Evolutionary conservation across 2,888 invertebrate genomes (phyloP), one percentile per base, ranked within the genome.

Genomic region (Agrochola macilenta): DNA sequence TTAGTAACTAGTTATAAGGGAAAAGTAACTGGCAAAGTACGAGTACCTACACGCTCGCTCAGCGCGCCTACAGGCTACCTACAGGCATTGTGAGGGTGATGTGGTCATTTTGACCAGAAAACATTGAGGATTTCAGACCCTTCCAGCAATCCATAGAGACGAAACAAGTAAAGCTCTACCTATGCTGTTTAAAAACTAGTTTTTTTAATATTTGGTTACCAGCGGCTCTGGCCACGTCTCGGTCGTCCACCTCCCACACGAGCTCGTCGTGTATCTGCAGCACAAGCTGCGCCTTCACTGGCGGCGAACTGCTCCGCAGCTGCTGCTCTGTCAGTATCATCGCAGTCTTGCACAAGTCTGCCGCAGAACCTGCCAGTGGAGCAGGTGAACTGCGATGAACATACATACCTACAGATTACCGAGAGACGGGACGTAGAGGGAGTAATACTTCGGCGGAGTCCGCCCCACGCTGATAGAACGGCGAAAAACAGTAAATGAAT

Each of bases 181-280:
- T 30, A 30, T n/a, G 63, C 39, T 39, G 14, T 39, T 64, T n/a
- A 64, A 43, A 20, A 43, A 65, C 7, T 20, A 26, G 11, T 20
- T 26, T 43, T n/a, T 65, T 23, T 2, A 20, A 12, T n/a, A 58
- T n/a, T 69, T 17, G 17, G 5, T 17, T 60, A 63, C 96, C 91
- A 4, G 93, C 94, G 1, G 94, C 94, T 0, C 49, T 35, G 2
- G 73, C 69, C 82, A 95, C 68, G 64, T 93, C 80, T 0, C 81
- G 82, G 2, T 87, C 85, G 0, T 71, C 75, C 73, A 97, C 93
- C 87, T 97, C 96, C 97, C 97, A 97, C 65, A 97, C 92, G 54
- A 97, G 94, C 90, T 97, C 97, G 90, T 97, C 97, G 89, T 97
- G 97, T 76, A 97, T 94, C 91, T 97, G 97, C 88, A 97, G 93